These are phyloP conservation scores for Ceratina japonica DNA, from an alignment of 1,140 invertebrate species.

Conservation along the genomic window DNA sequence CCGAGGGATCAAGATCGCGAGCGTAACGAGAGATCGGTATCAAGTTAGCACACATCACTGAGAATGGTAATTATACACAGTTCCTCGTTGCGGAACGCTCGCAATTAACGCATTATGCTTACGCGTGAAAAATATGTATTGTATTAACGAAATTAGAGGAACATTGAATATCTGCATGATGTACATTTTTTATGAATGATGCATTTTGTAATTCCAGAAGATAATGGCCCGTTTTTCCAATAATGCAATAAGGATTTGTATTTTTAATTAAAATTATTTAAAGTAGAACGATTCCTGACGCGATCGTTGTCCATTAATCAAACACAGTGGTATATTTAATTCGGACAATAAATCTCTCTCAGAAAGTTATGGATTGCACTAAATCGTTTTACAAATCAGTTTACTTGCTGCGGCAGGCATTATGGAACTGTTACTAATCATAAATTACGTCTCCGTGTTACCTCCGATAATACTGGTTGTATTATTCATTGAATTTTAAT, in stretches of 20 bases:
- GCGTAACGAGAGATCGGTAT: slow-evolving; percentile 55
- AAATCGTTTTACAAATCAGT: slow-evolving; percentile 18
- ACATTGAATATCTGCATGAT: too few species aligned
- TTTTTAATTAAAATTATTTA: not conserved
- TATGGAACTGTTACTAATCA: not conserved
- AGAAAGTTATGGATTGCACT: not conserved
- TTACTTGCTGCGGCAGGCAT: not conserved
- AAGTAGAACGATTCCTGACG: not conserved
- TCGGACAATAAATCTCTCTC: not conserved
- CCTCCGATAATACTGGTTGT: not conserved
- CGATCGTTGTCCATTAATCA: not conserved
- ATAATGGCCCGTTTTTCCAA: not conserved
- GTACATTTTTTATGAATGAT: too few species aligned
- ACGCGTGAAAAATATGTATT: not conserved
- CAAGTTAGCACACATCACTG: not conserved
- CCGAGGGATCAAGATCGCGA: slow-evolving; percentile 49
- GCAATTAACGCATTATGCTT: not conserved
- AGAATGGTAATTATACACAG: slow-evolving; percentile 9
- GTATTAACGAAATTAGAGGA: too few species aligned
- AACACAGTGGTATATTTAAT: not conserved
- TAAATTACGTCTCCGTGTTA: not conserved
- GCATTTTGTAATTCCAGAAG: too few species aligned
- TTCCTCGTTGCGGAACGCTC: too few species aligned
- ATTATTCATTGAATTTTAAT: not conserved
- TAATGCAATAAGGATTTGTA: not conserved